Base-by-base conservation (phyloP, 2,797 vertebrate genomes). In the Anabacerthia variegaticeps region DNA sequence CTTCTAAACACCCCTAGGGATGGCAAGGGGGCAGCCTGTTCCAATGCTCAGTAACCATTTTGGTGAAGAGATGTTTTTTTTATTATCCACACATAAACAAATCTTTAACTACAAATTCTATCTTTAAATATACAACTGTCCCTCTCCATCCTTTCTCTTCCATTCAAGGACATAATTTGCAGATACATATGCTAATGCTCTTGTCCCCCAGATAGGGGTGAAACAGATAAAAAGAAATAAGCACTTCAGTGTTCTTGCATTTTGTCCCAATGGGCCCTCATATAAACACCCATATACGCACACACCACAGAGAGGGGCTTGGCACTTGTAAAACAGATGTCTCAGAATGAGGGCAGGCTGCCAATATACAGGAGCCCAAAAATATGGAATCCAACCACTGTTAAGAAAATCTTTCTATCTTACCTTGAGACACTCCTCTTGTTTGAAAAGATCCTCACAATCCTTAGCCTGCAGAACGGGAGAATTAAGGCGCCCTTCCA, bases 341-440 rank as follows among this genome's bases (percentile, higher is more conserved):
- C 18, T 72, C 26, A 80, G 19, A 61, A 8, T 14, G 16, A 91
- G 9, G 0, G 1, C 26, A 85, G 36, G 16, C 37, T 78, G 27
- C 4, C 51, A 58, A 28, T 24, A 49, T 6, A 34, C 2, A 83
- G 41, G 55, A 85, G 8, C 6, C 8, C 10, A 2, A n/a, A 69
- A 89, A 34, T 6, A 49, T 2, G 1, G 5, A 76, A 82, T 36
- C 4, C 43, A 84, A n/a, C 24, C 0, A 5, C 18, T 32, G 36
- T 12, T 55, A 58, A 67, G 91, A 72, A 72, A 91, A 63, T 13
- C 5, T 20, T 88, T 88, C 48, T 27, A 5, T 85, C 98, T 98
- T 98, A 99, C 99, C 99, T 99, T 98, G 89, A 99, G 98, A 97
- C 98, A 99, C 56, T 98, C 98, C 80, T 99, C 99, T 94, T 99